phyloP scores from a whole-genome alignment of 2,888 invertebrate species.

The Drosophila histrio region DNA sequence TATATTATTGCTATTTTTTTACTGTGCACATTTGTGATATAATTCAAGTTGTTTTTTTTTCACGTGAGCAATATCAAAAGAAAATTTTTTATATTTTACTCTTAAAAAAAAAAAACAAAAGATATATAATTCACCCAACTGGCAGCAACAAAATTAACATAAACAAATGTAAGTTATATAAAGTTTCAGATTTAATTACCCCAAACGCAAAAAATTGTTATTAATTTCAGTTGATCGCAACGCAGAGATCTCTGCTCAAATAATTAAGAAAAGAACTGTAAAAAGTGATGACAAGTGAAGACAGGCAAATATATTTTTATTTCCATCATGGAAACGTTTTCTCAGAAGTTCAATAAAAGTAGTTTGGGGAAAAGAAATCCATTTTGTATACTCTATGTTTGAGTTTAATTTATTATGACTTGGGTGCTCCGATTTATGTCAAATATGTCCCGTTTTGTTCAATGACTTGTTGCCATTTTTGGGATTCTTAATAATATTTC shows the following conservation, averaged over 20 bases:
- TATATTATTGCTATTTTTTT: constrained; percentile 32
- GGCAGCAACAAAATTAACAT: neutral
- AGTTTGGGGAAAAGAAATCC: too few species aligned
- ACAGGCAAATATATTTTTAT: too few species aligned
- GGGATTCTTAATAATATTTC: too few species aligned
- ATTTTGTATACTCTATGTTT: too few species aligned
- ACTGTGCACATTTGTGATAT: constrained; percentile 49
- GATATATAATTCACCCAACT: neutral
- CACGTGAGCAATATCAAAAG: constrained; percentile 11
- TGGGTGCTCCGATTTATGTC: too few species aligned
- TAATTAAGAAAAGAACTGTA: too few species aligned
- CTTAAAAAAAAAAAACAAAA: neutral
- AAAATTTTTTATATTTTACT: neutral
- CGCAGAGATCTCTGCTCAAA: neutral
- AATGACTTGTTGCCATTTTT: too few species aligned
- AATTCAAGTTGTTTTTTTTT: constrained; percentile 19
- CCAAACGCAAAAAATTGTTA: neutral
- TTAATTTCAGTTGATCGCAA: neutral
- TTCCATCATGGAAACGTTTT: too few species aligned
- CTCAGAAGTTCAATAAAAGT: too few species aligned
- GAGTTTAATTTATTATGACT: too few species aligned
- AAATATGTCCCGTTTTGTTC: too few species aligned
- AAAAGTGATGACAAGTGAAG: too few species aligned
- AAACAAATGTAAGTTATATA: neutral
- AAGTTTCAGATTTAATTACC: neutral